Evolutionary conservation across 2,797 vertebrate genomes (phyloP).

Genomic region (Mus minutoides): DNA sequence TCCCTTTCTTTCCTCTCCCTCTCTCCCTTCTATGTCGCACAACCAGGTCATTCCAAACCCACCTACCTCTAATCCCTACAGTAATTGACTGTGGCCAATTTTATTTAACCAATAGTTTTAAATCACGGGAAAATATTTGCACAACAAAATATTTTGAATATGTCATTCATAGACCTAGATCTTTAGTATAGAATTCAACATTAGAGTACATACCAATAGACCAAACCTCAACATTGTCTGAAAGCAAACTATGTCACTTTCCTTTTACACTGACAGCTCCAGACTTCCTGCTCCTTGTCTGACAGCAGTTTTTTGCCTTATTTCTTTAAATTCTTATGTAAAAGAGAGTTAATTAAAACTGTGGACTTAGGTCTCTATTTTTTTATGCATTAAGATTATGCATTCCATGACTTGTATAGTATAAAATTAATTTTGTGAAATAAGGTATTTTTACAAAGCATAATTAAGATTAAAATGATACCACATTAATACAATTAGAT

Average conservation of each 20-base stretch:
- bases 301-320: background rate
- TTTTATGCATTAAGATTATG: background rate
- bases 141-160: background rate
- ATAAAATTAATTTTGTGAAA: background rate
- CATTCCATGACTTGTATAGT: background rate
- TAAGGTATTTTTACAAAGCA: background rate
- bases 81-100: background rate
- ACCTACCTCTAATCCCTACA: background rate
- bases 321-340: background rate
- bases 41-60: background rate
- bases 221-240: background rate
- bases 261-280: background rate
- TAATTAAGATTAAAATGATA: background rate
- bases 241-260: background rate
- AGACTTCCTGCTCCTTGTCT: background rate
- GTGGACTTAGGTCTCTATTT: background rate
- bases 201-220: background rate
- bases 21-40: background rate
- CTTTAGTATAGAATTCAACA: background rate
- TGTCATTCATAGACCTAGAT: background rate
- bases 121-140: background rate
- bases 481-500: background rate
- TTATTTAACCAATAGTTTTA: background rate
- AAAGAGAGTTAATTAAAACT: background rate
- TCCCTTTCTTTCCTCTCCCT: background rate